Conservation (phyloP, 2,797 vertebrate genomes). For the Pangasius mekongensis region DNA sequence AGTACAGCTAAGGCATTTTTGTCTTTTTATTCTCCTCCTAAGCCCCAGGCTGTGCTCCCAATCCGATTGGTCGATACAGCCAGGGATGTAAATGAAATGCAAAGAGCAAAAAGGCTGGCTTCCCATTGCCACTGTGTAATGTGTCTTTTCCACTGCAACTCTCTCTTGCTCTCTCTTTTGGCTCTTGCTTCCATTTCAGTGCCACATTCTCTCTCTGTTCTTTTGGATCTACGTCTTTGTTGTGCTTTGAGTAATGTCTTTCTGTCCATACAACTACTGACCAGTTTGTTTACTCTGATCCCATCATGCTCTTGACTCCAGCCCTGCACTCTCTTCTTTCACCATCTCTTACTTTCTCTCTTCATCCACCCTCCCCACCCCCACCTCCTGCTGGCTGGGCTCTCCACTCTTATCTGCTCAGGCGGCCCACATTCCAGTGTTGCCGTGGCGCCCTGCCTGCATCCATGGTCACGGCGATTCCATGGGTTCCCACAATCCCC, state of each 20-base stretch:
- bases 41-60: constrained; percentile 86
- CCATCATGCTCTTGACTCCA: constrained; percentile 39
- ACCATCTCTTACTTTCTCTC: constrained; percentile 55
- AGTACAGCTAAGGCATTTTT: constrained; percentile 86
- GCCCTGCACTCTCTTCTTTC: constrained; percentile 34
- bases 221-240: constrained; percentile 30
- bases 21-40: constrained; percentile 87
- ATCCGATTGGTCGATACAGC: constrained; percentile 93
- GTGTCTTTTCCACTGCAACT: constrained; percentile 65
- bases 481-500: constrained; percentile 83
- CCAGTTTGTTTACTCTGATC: constrained; percentile 37
- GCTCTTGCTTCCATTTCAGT: constrained; percentile 45
- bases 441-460: constrained; percentile 83
- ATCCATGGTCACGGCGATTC: constrained; percentile 84
- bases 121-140: constrained; percentile 78
- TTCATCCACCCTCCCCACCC: constrained; percentile 59
- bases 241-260: constrained; percentile 31
- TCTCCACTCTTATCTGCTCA: constrained; percentile 84
- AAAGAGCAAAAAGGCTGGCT: constrained; percentile 91
- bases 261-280: constrained; percentile 27
- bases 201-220: constrained; percentile 47
- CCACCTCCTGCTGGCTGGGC: constrained; percentile 75
- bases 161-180: constrained; percentile 64
- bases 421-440: constrained; percentile 84
- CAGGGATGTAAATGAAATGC: constrained; percentile 98